phyloP scores from a whole-genome alignment of 2,888 invertebrate species.

The Eubasilissa splendida region DNA sequence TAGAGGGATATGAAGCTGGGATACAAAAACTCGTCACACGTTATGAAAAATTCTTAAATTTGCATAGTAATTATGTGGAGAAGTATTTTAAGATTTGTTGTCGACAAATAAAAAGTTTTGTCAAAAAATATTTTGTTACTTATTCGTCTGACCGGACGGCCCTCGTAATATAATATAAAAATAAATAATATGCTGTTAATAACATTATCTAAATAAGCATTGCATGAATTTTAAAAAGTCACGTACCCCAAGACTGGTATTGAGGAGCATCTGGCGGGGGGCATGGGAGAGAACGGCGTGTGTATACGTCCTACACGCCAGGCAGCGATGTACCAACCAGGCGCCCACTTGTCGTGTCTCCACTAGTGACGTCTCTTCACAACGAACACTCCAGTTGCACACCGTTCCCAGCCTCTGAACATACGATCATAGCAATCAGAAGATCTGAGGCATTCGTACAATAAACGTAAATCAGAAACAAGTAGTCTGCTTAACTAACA shows the following conservation, averaged over 20 bases:
- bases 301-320: constrained; percentile 76
- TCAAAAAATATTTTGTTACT: too few relatives aligned
- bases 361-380: constrained; percentile 47
- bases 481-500: too few relatives aligned
- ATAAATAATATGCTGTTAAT: not conserved
- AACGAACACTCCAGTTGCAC: constrained; percentile 42
- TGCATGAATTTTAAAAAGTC: too few relatives aligned
- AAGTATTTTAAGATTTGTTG: too few relatives aligned
- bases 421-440: not conserved
- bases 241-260: constrained; percentile 72
- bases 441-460: too few relatives aligned
- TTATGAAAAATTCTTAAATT: too few relatives aligned
- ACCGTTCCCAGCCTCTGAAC: constrained; percentile 51
- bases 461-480: too few relatives aligned
- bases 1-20: too few relatives aligned
- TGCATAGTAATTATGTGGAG: too few relatives aligned
- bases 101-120: too few relatives aligned
- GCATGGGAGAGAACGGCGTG: constrained; percentile 75
- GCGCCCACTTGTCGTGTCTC: constrained; percentile 71
- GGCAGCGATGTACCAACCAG: constrained; percentile 77
- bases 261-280: constrained; percentile 72
- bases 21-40: too few relatives aligned
- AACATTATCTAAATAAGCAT: not conserved
- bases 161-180: not conserved
- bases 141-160: too few relatives aligned